phyloP scores from a whole-genome alignment of 2,113 vertebrate genomes.

The Clupea harengus region DNA sequence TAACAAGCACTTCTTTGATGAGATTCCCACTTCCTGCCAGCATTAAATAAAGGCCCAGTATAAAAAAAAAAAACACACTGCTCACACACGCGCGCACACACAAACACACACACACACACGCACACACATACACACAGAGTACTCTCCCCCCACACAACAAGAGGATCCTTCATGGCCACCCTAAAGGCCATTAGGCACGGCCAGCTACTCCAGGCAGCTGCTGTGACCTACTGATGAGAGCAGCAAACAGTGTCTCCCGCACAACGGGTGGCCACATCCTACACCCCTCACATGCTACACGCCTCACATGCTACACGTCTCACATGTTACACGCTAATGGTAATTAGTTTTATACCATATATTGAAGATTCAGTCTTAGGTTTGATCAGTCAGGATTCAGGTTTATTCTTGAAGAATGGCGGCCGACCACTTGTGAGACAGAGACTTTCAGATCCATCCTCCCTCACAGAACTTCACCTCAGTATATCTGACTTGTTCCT shows the following conservation, averaged over 20 bases:
- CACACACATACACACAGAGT: conserved; percentile 7
- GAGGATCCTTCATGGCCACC: conserved; percentile 13
- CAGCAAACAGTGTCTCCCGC: not conserved
- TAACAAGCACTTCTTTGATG: conserved; percentile 51
- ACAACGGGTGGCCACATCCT: not conserved
- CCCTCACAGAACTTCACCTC: too few species aligned
- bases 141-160: conserved; percentile 1
- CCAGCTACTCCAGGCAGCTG: not conserved
- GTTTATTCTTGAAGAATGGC: too few species aligned
- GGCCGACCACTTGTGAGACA: too few species aligned
- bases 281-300: too few species aligned
- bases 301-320: too few species aligned
- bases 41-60: conserved; percentile 35
- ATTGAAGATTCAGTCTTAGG: too few species aligned
- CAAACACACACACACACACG: conserved; percentile 13
- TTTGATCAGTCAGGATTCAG: too few species aligned
- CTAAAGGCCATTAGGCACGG: not conserved
- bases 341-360: too few species aligned
- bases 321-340: too few species aligned
- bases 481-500: too few species aligned
- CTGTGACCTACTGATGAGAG: not conserved
- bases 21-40: conserved; percentile 36
- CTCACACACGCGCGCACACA: not conserved
- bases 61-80: conserved; percentile 1
- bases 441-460: too few species aligned